phyloP scores from a whole-genome alignment of 1,140 invertebrate species.

The Drosophila persimilis region DNA sequence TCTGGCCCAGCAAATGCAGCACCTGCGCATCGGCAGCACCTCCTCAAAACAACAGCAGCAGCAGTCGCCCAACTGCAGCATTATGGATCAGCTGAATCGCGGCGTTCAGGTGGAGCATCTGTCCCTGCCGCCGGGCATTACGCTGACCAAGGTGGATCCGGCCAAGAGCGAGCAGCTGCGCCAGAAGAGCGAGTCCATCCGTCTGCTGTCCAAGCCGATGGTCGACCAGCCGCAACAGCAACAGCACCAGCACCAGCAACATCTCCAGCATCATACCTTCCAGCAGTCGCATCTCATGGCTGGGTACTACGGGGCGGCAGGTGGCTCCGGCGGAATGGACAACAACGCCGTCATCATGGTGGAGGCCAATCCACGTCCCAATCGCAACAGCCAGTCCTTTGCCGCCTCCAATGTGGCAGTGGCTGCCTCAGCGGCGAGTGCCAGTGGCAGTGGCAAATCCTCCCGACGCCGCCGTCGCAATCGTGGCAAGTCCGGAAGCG shows the following conservation, averaged over 20 bases:
- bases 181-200: constrained; percentile 80
- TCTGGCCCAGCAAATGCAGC: constrained; percentile 64
- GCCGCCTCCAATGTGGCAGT: constrained; percentile 27
- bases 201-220: constrained; percentile 68
- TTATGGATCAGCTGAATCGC: constrained; percentile 86
- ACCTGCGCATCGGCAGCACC: constrained; percentile 56
- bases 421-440: constrained; percentile 41
- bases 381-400: constrained; percentile 36
- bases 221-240: constrained; percentile 44
- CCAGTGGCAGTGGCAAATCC: constrained; percentile 58
- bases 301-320: constrained; percentile 59
- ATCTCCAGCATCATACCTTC: constrained; percentile 33
- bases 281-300: constrained; percentile 48
- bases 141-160: constrained; percentile 91
- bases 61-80: constrained; percentile 82
- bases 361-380: constrained; percentile 68
- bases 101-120: constrained; percentile 88
- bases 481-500: constrained; percentile 84
- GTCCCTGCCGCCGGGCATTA: constrained; percentile 91
- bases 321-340: constrained; percentile 50
- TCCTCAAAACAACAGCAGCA: constrained; percentile 37
- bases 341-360: constrained; percentile 78
- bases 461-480: constrained; percentile 86
- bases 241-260: constrained; percentile 55
- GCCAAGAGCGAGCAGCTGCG: constrained; percentile 81